These are phyloP conservation scores for Mastomys natalensis DNA, from an alignment of 2,113 vertebrate genomes.

Conservation along the genomic window DNA sequence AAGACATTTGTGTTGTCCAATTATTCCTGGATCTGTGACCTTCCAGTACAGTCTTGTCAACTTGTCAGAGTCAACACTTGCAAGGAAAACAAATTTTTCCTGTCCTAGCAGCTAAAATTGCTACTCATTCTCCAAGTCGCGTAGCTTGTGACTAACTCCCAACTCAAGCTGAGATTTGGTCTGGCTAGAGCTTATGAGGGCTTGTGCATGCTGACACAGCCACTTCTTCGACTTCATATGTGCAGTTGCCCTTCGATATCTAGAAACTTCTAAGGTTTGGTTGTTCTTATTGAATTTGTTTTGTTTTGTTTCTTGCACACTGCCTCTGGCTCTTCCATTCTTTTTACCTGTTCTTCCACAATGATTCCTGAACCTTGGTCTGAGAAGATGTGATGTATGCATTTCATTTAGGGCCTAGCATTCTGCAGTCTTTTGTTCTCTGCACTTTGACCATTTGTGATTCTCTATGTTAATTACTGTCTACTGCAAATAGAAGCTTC, in stretches of 20 bases:
- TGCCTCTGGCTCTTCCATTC: neutral
- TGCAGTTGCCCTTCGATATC: neutral
- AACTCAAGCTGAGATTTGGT: too few relatives aligned
- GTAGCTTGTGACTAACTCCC: neutral
- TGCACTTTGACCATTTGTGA: neutral
- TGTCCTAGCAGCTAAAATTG: neutral
- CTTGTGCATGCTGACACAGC: too few relatives aligned
- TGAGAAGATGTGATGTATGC: neutral
- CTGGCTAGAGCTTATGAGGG: neutral
- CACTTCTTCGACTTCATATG: neutral
- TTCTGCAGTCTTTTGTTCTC: neutral
- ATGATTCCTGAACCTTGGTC: neutral
- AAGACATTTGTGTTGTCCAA: neutral
- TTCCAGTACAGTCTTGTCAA: neutral
- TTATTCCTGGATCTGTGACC: too few relatives aligned
- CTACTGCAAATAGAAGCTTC: neutral
- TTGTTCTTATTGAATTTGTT: neutral
- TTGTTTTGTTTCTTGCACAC: neutral
- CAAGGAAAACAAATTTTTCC: neutral
- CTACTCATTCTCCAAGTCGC: too few relatives aligned
- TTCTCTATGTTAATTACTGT: too few relatives aligned
- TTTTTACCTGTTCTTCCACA: neutral
- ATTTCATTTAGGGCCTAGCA: neutral
- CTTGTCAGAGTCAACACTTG: neutral
- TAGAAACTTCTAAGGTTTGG: neutral